These are phyloP conservation scores for Bombylius major DNA, from an alignment of 2,888 invertebrate species.

Conservation along the genomic window DNA sequence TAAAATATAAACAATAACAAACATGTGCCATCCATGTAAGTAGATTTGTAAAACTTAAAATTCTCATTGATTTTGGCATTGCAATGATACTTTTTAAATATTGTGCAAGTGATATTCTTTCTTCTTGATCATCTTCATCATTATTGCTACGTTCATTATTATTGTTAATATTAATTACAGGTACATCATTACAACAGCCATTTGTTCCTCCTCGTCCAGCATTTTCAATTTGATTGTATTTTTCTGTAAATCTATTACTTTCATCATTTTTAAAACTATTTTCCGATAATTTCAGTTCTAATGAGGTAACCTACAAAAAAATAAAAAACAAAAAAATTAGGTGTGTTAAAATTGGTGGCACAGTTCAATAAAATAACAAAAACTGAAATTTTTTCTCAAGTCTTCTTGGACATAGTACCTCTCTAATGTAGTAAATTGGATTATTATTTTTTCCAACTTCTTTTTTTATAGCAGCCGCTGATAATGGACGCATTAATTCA, in stretches of 20 bases:
- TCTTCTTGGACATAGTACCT: conserved; percentile 27
- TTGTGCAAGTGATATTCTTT: conserved; percentile 24
- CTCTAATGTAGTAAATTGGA: conserved; percentile 17
- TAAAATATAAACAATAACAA: conserved; percentile 54
- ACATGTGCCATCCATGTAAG: conserved; percentile 55
- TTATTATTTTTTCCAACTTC: conserved; percentile 28
- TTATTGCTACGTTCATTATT: not conserved
- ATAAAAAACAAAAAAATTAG: not conserved
- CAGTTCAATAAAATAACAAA: not conserved
- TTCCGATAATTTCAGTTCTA: conserved; percentile 24
- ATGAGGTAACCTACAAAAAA: conserved; percentile 17
- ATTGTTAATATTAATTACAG: conserved; percentile 1
- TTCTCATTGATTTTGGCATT: conserved; percentile 45
- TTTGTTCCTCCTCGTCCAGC: not conserved
- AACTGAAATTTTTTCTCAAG: not conserved
- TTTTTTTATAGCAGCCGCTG: conserved; percentile 27
- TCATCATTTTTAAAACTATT: not conserved
- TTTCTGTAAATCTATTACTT: not conserved
- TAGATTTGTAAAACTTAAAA: conserved; percentile 48
- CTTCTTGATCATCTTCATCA: conserved; percentile 13
- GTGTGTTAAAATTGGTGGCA: not conserved
- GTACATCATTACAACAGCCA: not conserved
- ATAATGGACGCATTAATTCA: conserved; percentile 28
- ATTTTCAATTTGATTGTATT: not conserved
- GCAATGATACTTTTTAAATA: conserved; percentile 43